Percentiles rank a stretch among this genome's conserved stretches.
These are phyloP conservation scores for Helarctos malayanus DNA, from an alignment of 2,797 vertebrate species.

Conservation along the genomic window DNA sequence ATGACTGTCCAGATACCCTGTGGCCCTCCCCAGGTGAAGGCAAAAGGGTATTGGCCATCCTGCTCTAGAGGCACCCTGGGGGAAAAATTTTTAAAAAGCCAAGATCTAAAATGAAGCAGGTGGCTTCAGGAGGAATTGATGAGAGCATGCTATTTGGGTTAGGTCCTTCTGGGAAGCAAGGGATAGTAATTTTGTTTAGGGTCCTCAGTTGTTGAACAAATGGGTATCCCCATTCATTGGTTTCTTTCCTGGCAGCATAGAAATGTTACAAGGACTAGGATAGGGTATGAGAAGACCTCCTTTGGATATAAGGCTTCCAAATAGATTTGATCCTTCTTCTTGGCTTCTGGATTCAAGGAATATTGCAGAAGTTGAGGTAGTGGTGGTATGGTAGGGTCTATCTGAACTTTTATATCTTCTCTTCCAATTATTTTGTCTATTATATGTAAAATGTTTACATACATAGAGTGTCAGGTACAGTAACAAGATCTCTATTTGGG, in stretches of 20 bases:
- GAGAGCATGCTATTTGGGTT: neutral
- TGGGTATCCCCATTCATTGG: neutral
- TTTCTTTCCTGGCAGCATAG: neutral
- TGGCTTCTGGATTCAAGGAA: neutral
- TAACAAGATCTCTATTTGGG: neutral
- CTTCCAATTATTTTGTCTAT: neutral
- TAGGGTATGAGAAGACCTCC: neutral
- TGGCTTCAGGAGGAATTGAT: neutral
- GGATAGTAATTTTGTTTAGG: neutral
- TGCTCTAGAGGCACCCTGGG: neutral
- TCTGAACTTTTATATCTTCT: neutral
- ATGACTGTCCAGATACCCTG: neutral
- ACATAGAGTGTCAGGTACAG: neutral
- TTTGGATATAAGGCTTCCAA: neutral
- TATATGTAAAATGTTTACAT: neutral
- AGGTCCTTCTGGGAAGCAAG: neutral
- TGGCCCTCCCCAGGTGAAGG: neutral
- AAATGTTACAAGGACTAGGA: neutral
- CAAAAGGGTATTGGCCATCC: neutral
- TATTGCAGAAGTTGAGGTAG: neutral
- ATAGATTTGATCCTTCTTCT: neutral
- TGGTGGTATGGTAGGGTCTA: neutral
- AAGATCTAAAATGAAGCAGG: neutral
- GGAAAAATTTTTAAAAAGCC: too few relatives aligned
- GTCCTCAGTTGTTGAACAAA: neutral